These are phyloP conservation scores for Prionailurus viverrinus DNA, from an alignment of 2,113 vertebrate genomes.

Conservation along the genomic window DNA sequence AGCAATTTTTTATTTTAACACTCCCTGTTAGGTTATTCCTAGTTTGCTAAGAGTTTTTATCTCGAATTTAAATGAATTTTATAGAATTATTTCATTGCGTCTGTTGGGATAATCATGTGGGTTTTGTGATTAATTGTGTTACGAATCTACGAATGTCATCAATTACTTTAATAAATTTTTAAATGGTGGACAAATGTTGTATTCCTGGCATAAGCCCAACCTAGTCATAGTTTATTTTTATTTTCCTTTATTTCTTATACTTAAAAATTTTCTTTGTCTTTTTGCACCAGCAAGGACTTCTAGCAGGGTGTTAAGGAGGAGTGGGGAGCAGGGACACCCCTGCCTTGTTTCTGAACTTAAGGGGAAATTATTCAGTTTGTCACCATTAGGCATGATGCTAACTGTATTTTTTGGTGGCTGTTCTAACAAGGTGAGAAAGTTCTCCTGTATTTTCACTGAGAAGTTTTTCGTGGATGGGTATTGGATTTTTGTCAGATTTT, in stretches of 20 bases:
- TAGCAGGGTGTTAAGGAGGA: not conserved
- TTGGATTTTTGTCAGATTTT: not conserved
- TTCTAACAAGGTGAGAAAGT: not conserved
- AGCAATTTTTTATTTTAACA: not conserved
- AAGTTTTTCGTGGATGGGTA: not conserved
- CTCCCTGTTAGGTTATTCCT: not conserved
- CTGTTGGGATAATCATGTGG: not conserved
- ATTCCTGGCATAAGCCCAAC: not conserved
- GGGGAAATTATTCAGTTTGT: not conserved
- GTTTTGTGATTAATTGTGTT: not conserved
- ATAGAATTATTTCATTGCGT: not conserved
- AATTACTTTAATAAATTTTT: not conserved
- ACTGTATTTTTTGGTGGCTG: not conserved
- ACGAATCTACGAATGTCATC: not conserved
- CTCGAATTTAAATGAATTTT: not conserved
- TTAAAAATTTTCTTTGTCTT: not conserved
- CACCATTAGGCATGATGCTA: not conserved
- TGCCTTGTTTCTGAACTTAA: not conserved
- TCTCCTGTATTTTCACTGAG: not conserved
- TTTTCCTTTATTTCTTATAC: not conserved
- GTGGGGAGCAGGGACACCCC: too few species aligned
- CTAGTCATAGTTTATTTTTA: not conserved
- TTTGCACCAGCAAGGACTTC: not conserved
- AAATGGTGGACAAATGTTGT: not conserved
- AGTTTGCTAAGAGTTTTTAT: not conserved